Base-by-base conservation (phyloP, 2,113 vertebrate genomes). In the Capreolus pygargus region DNA sequence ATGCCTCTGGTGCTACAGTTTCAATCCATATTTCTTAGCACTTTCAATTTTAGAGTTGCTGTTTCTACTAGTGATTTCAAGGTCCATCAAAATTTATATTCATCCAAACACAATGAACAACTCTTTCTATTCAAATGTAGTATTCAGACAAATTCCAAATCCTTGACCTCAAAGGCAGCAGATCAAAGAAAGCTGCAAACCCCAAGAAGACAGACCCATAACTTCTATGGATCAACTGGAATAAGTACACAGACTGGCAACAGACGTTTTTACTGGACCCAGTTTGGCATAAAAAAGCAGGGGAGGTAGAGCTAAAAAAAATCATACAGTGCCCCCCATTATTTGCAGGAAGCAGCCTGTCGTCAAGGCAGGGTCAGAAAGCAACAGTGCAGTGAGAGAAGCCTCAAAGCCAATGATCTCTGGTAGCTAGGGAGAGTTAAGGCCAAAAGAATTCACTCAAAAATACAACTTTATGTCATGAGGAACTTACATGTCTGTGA, bases 61-160 rank as follows among this genome's bases (percentile, higher is more conserved):
- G 33, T 61, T 64, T 82, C 81, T 83, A 57, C 43, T 89, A 47
- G 81, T 92, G 23, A 28, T 86, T 89, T 91, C 89, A 97, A 91
- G 81, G 81, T 58, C 45, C 92, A 64, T 82, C 81, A n/a, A 25
- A 94, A 94, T 91, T 64, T 74, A 52, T 67, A 54, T 81, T 85
- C 58, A 95, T 64, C 67, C 83, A 91, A 89, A 96, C 21, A 60
- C 64, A 57, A 76, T 54, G 45, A 96, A 81, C 17, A 85, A 78
- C n/a, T 54, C 57, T 60, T 92, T 54, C 64, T 74, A 76, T 86
- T 81, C n/a, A 90, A 93, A 87, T 83, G 23, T 84, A 83, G 83
- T 64, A 95, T 60, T 30, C 28, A 33, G 23, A 74, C 50, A 57
- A 90, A 90, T 60, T 79, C 70, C 27, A 96, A 55, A 33, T 84